phyloP scores from a whole-genome alignment of 2,888 invertebrate species.

The Diachrysia chrysitis region DNA sequence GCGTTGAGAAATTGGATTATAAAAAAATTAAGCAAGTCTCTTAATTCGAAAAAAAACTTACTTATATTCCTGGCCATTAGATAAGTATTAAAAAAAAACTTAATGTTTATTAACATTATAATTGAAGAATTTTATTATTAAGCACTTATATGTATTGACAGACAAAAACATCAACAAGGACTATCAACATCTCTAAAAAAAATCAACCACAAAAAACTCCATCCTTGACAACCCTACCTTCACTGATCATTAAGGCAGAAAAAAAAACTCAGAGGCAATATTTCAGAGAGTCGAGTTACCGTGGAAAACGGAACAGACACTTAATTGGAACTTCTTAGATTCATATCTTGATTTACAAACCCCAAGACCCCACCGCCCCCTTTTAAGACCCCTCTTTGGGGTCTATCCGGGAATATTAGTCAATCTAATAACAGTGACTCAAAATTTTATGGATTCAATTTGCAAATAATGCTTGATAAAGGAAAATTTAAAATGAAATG shows the following conservation, averaged over 20 bases:
- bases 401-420: slow-evolving; percentile 24
- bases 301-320: slow-evolving; percentile 36
- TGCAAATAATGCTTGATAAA: not conserved
- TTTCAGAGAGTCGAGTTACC: slow-evolving; percentile 43
- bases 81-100: too few species aligned
- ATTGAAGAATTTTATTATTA: too few species aligned
- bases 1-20: too few species aligned
- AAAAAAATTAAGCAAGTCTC: too few species aligned
- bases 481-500: not conserved
- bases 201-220: too few species aligned
- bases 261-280: slow-evolving; percentile 23
- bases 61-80: too few species aligned
- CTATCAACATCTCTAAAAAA: too few species aligned
- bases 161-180: too few species aligned
- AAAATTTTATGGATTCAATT: slow-evolving; percentile 23
- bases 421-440: slow-evolving; percentile 15
- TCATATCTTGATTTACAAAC: slow-evolving; percentile 56
- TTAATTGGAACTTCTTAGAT: slow-evolving; percentile 59
- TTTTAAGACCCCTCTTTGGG: not conserved
- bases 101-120: too few species aligned
- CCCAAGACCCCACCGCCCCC: not conserved
- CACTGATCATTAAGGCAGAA: slow-evolving; percentile 36
- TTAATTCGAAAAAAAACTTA: too few species aligned
- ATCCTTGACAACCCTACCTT: slow-evolving; percentile 19
- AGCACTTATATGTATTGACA: too few species aligned